Evolutionary conservation across 1,140 invertebrate genomes (phyloP).

Genomic region (Pseudobourletiella spinata): DNA sequence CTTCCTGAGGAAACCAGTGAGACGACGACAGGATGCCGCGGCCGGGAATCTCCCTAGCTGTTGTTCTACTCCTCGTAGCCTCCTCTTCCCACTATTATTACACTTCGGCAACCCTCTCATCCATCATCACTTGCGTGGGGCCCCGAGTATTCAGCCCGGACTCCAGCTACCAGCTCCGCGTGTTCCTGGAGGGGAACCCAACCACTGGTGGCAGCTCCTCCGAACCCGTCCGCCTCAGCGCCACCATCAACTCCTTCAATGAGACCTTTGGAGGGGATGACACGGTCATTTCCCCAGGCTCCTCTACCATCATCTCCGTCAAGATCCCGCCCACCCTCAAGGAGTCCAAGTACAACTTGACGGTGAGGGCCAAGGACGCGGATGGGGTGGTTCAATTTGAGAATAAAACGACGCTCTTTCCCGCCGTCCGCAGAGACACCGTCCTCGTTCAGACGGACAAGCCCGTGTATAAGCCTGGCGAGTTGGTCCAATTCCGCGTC

Average conservation of each 20-base stretch:
- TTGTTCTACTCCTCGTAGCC: too few species aligned
- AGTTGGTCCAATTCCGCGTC: conserved; percentile 73
- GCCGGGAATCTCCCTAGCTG: too few species aligned
- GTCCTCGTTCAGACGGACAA: conserved; percentile 90
- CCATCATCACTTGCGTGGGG: too few species aligned
- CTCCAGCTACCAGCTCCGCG: not conserved
- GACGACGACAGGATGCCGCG: too few species aligned
- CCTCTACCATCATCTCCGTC: not conserved
- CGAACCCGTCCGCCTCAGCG: not conserved
- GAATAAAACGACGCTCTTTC: not conserved
- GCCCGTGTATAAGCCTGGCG: conserved; percentile 79
- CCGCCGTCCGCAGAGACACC: conserved; percentile 63
- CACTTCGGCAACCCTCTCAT: too few species aligned
- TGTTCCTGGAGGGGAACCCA: not conserved
- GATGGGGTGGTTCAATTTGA: not conserved
- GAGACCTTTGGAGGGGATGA: not conserved
- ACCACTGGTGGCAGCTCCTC: not conserved
- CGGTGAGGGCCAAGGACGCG: not conserved
- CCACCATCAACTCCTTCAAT: not conserved
- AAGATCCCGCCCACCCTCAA: not conserved
- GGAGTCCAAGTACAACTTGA: conserved; percentile 4
- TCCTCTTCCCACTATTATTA: too few species aligned
- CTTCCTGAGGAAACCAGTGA: too few species aligned
- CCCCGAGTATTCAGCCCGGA: not conserved
- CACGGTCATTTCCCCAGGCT: not conserved